Base-by-base conservation (phyloP, 2,113 vertebrate species). In the Lota lota region DNA sequence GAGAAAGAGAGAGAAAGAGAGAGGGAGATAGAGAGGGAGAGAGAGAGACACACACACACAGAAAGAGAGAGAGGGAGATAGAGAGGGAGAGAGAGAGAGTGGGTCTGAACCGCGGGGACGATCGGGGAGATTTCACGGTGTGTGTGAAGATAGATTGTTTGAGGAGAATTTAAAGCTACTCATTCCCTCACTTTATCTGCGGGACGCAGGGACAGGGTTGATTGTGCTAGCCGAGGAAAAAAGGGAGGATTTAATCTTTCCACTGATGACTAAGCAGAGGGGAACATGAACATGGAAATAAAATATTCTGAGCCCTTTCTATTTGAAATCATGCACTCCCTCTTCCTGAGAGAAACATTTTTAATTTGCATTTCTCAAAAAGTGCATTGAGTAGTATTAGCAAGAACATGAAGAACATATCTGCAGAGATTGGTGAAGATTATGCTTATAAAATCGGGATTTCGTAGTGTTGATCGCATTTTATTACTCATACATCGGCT, bases 101-200 rank as follows among this genome's bases (percentile, higher is more conserved):
- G 36, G 40, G 40, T 47, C 40, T 0, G 40, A 47, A 47, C 40
- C 40, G 10, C 40, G 10, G 40, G 40, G 40, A 47, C 40, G 40
- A 47, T 47, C 7, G 53, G 16, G 0, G 69, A 82, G 86, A 89
- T 84, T 87, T 85, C 76, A 79, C 74, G 75, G 74, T 0, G 76
- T 47, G 53, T n/a, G 16, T 14, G 28, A 60, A 58, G 20, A 72
- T 60, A 57, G 2, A 67, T 72, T 16, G 73, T 67, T 69, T 10
- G 67, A 36, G 57, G 47, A 72, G 75, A 73, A 71, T 77, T 66
- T 84, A 64, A 66, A 66, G 78, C 77, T 61, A 68, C 40, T 81
- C 79, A 47, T 47, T 47, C 40, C 40, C 68, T 76, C 64, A 1
- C 77, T 81, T 90, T 85, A 88, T 88, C 86, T 87, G 57, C 77